phyloP scores from a whole-genome alignment of 30 jellyfish, hydroid and myxozoan species.

The Hydractinia symbiolongicarpus region DNA sequence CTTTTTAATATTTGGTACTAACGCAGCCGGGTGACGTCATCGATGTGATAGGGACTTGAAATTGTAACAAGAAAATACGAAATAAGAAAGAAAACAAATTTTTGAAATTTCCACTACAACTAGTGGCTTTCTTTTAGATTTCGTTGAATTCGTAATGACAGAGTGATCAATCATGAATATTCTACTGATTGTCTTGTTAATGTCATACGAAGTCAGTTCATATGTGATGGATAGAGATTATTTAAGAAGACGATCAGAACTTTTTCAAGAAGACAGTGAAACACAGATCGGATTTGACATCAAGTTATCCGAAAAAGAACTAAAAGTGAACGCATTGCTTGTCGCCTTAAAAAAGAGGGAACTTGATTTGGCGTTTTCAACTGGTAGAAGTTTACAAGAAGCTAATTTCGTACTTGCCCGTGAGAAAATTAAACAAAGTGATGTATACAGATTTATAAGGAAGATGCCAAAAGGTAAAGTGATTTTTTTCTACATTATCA shows the following conservation, averaged over 20 bases:
- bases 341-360: conserved; percentile 53
- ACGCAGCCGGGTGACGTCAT: no score
- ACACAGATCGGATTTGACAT: conserved; percentile 36
- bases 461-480: conserved; percentile 78
- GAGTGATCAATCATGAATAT: no score
- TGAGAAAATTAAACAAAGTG: conserved; percentile 45
- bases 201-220: no score
- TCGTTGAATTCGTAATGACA: no score
- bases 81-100: no score
- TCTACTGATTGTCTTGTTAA: no score
- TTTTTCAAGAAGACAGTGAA: background rate
- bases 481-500: no score
- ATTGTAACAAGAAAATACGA: no score
- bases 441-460: conserved; percentile 48
- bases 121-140: no score
- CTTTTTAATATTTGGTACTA: no score
- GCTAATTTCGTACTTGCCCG: conserved; percentile 45
- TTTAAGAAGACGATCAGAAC: background rate
- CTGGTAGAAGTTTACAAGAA: conserved; percentile 41
- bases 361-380: conserved; percentile 29
- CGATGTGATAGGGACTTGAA: no score
- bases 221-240: background rate
- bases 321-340: conserved; percentile 47
- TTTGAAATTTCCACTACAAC: no score
- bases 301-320: conserved; percentile 37